Base-by-base conservation (phyloP, 2,888 invertebrate genomes). In the Plutella xylostella region DNA sequence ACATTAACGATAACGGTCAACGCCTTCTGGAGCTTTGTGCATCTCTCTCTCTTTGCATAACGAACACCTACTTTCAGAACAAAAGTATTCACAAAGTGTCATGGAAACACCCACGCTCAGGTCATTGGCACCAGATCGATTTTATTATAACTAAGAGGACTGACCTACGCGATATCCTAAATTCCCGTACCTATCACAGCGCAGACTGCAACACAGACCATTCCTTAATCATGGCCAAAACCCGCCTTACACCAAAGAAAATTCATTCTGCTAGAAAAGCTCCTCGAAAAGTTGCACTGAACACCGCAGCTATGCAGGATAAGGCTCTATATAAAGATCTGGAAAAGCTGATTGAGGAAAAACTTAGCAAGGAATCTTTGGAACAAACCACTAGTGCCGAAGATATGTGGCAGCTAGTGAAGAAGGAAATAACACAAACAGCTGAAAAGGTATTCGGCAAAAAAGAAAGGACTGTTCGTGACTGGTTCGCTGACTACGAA, bases 1-100 rank as follows among this genome's bases (percentile, higher is more conserved):
- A 21, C 4, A 4, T 39, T 5, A 42, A 42, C 20, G 42, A 31
- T 11, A 33, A 31, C 22, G 33, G 33, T 12, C 25, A 41, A 25
- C 49, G 49, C 0, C 34, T 54, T 2, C 19, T 52, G 3, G 51
- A 52, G 19, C 30, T 54, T 14, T 52, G 52, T 22, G 22, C 51
- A 7, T 15, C n/a, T 14, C 25, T 41, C 12, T 34, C 12, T 1
- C 30, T 56, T 1, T 52, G 52, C 45, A 46, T 54, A 3, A 52
- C 51, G 4, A 51, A 47, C 21, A 49, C 49, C n/a, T 52, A 48
- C 18, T 52, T 50, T 21, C 47, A 47, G 22, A 37, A 42, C 18
- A 53, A 49, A 33, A 2, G 14, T 1, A 18, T 12, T 1, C 53
- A 35, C 3, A 53, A 51, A 49, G 53, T 52, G 0, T 54, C 25